Evolutionary conservation across 2,113 vertebrate genomes (phyloP).

Genomic region (Hemibagrus wyckioides): DNA sequence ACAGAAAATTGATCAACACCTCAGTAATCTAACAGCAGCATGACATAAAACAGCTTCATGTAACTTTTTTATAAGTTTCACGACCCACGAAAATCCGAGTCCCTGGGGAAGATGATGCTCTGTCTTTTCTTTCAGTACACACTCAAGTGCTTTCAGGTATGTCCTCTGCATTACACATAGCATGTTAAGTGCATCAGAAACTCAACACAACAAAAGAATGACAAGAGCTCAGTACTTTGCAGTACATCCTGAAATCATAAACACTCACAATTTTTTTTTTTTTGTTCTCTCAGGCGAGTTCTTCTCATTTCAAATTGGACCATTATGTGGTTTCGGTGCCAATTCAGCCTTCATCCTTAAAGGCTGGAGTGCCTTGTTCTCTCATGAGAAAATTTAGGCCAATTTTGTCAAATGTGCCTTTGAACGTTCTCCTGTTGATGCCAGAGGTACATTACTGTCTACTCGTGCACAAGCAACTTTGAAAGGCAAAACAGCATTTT

Average conservation of each 20-base stretch:
- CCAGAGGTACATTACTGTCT: not conserved
- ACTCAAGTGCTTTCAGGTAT: slow-evolving; percentile 22
- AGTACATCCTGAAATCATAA: slow-evolving; percentile 10
- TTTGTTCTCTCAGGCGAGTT: not conserved
- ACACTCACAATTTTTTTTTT: not conserved
- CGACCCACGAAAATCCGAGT: not conserved
- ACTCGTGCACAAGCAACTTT: not conserved
- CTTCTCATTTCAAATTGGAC: slow-evolving; percentile 4
- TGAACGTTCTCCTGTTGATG: slow-evolving; percentile 11
- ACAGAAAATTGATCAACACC: not conserved
- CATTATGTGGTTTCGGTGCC: slow-evolving; percentile 23
- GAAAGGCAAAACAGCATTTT: slow-evolving; percentile 8
- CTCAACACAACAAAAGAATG: slow-evolving; percentile 17
- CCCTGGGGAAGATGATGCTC: not conserved
- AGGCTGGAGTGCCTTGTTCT: not conserved
- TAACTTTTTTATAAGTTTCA: not conserved
- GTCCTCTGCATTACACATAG: slow-evolving; percentile 16
- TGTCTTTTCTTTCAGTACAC: slow-evolving; percentile 23
- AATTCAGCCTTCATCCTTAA: slow-evolving; percentile 18
- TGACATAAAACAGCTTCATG: not conserved
- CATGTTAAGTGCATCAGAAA: slow-evolving; percentile 11
- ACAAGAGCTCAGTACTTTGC: not conserved
- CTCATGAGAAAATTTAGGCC: slow-evolving; percentile 16
- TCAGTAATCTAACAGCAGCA: not conserved
- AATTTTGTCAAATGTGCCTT: slow-evolving; percentile 18